phyloP scores from a whole-genome alignment of 2,113 vertebrate genomes.

The Phaetusa simplex region DNA sequence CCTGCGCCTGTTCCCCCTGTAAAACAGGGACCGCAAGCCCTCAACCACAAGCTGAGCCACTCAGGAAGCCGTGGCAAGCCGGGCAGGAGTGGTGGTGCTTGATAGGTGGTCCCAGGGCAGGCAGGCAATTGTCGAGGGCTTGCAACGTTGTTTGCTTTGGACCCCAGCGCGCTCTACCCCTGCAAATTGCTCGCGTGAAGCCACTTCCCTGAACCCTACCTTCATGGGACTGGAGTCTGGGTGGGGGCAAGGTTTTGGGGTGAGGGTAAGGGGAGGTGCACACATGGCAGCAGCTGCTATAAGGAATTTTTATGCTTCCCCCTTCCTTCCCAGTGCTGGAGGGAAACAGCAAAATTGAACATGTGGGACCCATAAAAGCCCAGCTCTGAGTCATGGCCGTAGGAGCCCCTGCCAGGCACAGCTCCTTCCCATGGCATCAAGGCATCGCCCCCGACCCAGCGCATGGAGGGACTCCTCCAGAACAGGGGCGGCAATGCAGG shows the following conservation, averaged over 20 bases:
- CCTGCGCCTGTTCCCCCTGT: neutral
- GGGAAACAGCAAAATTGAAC: neutral
- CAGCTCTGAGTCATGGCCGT: neutral
- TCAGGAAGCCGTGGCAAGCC: neutral
- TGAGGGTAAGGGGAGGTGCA: neutral
- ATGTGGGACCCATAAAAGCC: slow-evolving; percentile 44
- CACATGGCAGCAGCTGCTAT: neutral
- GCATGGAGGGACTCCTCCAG: neutral
- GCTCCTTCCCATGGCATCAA: neutral
- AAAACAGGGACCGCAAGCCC: neutral
- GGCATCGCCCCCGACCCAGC: neutral
- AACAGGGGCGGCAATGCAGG: neutral
- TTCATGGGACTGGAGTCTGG: neutral
- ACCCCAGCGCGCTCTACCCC: neutral
- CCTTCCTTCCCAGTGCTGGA: neutral
- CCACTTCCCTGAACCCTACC: neutral
- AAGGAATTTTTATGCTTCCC: slow-evolving; percentile 45
- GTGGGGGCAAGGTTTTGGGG: neutral
- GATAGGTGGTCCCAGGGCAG: slow-evolving; percentile 43
- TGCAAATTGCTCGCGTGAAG: neutral
- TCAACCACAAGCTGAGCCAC: neutral
- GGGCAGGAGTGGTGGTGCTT: neutral
- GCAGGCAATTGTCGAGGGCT: neutral
- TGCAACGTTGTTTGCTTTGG: neutral
- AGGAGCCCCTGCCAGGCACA: neutral